A percentile compares a stretch with the other conserved stretches of the same genome.
Conservation (phyloP, 2,113 vertebrate genomes). For the Lagopus muta region DNA sequence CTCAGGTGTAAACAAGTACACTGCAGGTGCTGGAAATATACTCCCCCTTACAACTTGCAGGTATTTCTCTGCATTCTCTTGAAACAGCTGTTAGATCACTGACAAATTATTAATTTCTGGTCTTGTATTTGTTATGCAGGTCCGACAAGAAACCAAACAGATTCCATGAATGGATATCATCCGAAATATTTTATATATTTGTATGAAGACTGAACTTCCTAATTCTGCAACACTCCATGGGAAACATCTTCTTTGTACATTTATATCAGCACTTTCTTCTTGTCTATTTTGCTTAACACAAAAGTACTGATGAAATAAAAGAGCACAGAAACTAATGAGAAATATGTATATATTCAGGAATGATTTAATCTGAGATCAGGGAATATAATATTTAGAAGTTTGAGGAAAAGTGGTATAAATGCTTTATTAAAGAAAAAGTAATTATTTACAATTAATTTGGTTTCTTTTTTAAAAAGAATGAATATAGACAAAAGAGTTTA, state of each 20-base stretch:
- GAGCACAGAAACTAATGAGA: not conserved
- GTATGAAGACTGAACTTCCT: constrained; percentile 73
- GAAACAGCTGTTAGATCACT: not conserved
- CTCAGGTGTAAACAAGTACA: not conserved
- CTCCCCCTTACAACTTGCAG: not conserved
- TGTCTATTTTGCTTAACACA: constrained; percentile 48
- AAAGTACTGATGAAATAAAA: constrained; percentile 48
- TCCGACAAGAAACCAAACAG: constrained; percentile 15
- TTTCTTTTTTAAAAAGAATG: constrained; percentile 41
- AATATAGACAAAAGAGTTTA: not conserved
- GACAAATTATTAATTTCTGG: constrained; percentile 9
- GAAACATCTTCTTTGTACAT: constrained; percentile 72
- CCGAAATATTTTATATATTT: constrained; percentile 79
- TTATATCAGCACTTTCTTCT: constrained; percentile 62
- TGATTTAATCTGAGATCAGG: not conserved
- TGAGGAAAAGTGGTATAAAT: constrained; percentile 35
- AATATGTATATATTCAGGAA: not conserved
- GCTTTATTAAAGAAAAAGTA: not conserved
- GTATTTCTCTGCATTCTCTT: not conserved
- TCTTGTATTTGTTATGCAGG: constrained; percentile 72
- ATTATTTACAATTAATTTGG: constrained; percentile 39
- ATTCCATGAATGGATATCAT: constrained; percentile 53
- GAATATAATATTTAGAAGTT: not conserved
- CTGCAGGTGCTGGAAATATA: not conserved
- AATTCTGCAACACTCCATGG: constrained; percentile 6